Base-by-base conservation (phyloP, 2,113 vertebrate species). In the Motacilla alba region DNA sequence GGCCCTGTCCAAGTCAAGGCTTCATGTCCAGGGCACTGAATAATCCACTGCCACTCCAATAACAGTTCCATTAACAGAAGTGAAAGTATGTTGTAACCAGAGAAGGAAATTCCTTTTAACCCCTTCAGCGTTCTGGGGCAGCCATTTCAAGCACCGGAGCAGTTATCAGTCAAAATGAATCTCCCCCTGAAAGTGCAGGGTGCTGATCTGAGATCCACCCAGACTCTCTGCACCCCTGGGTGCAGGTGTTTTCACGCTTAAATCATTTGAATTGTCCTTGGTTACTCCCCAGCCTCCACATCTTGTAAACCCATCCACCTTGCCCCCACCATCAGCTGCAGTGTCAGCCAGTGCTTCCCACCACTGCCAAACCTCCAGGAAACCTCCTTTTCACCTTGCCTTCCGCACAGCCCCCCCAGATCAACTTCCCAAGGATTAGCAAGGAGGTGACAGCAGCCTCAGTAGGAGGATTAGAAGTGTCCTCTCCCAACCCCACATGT, bases 131-230 rank as follows among this genome's bases (percentile, higher is more conserved):
- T 37, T 28, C 27, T 37, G 16, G 31, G 49, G 2, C 49, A 69
- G 56, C 11, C 24, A 77, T 64, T 85, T 52, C 31, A 64, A 91
- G 16, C 56, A 44, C 12, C 49, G 47, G 5, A 43, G 50, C 33
- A 33, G 33, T 62, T 47, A 63, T 7, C 52, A 64, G 10, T 5
- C 33, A 64, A 81, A 87, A 58, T 6, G 50, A 69, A 83, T n/a
- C 18, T 0, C 8, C 8, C 8, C 6, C 4, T 35, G 6, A 6
- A 72, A 44, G n/a, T 3, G 27, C 26, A 44, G 43, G 11, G 26
- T 41, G 47, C 15, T 78, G 64, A 72, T 35, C 35, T 11, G 11
- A 63, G 31, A 47, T 24, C 10, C 22, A 26, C 7, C 5, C 6
- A 46, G 37, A 20, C 23, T 39, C 28, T 93, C 44, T 80, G 30